Evolutionary conservation across 2,797 vertebrate genomes (phyloP), one percentile per base, ranked within the genome.

Genomic region (Cheirogaleus major): DNA sequence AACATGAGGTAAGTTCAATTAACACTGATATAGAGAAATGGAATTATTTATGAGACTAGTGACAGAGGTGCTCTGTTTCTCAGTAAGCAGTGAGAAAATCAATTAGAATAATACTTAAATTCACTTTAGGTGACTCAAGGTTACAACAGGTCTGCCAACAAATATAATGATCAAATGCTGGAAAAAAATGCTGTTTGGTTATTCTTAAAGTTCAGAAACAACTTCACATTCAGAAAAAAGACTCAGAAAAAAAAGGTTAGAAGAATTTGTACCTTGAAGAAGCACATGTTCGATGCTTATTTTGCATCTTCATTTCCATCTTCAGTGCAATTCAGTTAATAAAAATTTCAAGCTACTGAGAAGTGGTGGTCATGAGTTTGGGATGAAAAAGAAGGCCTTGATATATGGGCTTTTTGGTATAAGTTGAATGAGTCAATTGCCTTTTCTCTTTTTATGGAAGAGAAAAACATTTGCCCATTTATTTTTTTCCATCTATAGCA

Each of bases 1-100:
- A 98, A 97, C 92, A 95, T 98, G 97, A 99, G 97, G 98, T 90
- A 98, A 97, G 91, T 96, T 98, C 97, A 98, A 87, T 98, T 97
- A 97, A 63, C 30, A 12, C 5, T 95, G 84, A 93, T 82, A 86
- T 52, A 91, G 63, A 86, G 52, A 95, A 98, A 94, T 59, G 50
- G 52, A 97, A 87, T 95, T 45, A 82, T 93, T 96, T 86, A 97
- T 93, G 78, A 98, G 78, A 91, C 61, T 92, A 93, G 93, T 63
- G 78, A 87, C 72, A 92, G 81, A 84, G n/a, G 78, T 89, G 25
- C 57, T 88, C 50, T 79, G 76, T 57, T 96, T 73, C 96, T 88
- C 63, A 94, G 95, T 95, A 97, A 97, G 88, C 92, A 92, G 81
- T 76, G 87, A 97, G 91, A 95, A 35, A 97, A 97, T 93, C 88